These are phyloP conservation scores for Nylanderia fulva DNA, from an alignment of 1,140 invertebrate species.

Conservation along the genomic window DNA sequence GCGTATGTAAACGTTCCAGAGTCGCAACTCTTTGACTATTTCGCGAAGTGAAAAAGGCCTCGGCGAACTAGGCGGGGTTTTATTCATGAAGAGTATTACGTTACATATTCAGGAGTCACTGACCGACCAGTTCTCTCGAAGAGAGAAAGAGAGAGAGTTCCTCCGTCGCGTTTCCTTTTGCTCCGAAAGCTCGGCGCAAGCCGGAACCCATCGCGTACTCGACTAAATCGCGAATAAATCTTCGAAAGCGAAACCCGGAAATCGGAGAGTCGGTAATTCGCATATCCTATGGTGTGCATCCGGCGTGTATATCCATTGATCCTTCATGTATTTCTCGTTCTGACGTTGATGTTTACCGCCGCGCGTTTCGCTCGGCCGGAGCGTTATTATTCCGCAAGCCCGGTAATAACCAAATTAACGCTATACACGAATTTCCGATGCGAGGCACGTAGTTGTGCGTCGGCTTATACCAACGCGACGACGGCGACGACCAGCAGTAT, in stretches of 20 bases:
- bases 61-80: background rate
- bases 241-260: conserved; percentile 39
- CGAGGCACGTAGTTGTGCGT: conserved; percentile 47
- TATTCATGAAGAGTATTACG: conserved; percentile 44
- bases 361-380: conserved; percentile 16
- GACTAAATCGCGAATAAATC: conserved; percentile 47
- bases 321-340: conserved; percentile 19
- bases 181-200: conserved; percentile 10
- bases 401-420: conserved; percentile 62
- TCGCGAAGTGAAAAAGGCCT: background rate
- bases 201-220: background rate
- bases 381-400: conserved; percentile 57
- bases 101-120: conserved; percentile 44
- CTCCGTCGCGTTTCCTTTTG: conserved; percentile 22
- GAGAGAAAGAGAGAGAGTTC: no score
- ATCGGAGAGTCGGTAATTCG: conserved; percentile 1
- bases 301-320: conserved; percentile 37
- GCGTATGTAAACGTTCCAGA: no score
- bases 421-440: conserved; percentile 58
- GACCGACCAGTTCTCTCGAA: conserved; percentile 26
- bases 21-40: background rate
- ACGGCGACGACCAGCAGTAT: background rate
- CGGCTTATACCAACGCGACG: conserved; percentile 42
- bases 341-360: conserved; percentile 20
- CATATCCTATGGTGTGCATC: background rate